Conservation (phyloP, 2,888 invertebrate genomes). For the Orchesella flavescens region DNA sequence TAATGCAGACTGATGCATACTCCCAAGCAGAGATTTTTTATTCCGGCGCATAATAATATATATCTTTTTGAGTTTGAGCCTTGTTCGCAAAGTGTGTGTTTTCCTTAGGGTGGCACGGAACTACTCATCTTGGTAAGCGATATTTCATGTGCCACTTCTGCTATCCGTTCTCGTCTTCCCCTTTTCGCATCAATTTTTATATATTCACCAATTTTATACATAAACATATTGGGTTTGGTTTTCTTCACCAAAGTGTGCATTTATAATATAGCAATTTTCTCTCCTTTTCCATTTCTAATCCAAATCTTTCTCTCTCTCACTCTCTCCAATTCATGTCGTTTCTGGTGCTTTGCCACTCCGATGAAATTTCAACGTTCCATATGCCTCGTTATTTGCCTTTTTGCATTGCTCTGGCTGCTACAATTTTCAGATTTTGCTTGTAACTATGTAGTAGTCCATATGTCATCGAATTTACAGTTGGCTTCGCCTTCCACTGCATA, state of each 20-base stretch:
- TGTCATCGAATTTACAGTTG: constrained; percentile 6
- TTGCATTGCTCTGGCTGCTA: neutral
- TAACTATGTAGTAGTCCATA: constrained; percentile 17
- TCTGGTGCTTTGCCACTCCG: neutral
- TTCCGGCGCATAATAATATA: constrained; percentile 20
- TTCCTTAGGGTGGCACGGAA: constrained; percentile 1
- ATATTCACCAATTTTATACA: neutral
- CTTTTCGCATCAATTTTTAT: constrained; percentile 15
- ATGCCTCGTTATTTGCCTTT: constrained; percentile 4
- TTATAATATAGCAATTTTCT: neutral
- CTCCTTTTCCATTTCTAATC: constrained; percentile 26
- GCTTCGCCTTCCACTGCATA: neutral
- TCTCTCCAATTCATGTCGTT: neutral
- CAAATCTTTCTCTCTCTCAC: constrained; percentile 11
- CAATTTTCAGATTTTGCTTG: neutral
- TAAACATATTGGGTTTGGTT: neutral
- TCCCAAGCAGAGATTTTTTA: neutral
- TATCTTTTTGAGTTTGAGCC: neutral
- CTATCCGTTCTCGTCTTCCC: constrained; percentile 29
- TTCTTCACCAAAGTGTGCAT: no score
- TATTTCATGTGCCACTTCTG: constrained; percentile 58
- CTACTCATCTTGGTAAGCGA: constrained; percentile 58
- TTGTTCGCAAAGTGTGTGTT: neutral
- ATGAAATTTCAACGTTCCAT: constrained; percentile 23
- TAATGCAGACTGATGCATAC: neutral